A percentile compares a stretch with the other conserved stretches of the same genome.
These are phyloP conservation scores for Clarias macrocephalus DNA, from an alignment of 2,113 vertebrate species.

Conservation along the genomic window DNA sequence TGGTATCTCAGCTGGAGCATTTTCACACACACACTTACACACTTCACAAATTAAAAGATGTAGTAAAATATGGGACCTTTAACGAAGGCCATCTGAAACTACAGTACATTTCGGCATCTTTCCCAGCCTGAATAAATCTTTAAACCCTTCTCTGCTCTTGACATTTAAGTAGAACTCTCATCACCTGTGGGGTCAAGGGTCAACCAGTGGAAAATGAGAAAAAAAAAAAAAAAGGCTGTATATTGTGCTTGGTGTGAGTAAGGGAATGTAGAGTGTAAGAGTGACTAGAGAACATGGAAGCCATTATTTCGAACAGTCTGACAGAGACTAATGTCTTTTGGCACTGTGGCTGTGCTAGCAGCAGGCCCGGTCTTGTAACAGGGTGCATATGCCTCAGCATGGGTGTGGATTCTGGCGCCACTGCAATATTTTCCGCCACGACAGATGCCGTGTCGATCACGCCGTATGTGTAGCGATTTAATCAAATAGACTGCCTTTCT, in stretches of 20 bases:
- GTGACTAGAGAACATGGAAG: not conserved
- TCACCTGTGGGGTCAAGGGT: slow-evolving; percentile 50
- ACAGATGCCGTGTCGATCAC: slow-evolving; percentile 60
- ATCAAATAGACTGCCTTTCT: slow-evolving; percentile 65
- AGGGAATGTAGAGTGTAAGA: not conserved
- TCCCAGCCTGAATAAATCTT: too few relatives aligned
- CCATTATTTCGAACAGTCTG: slow-evolving; percentile 28
- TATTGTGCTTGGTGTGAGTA: not conserved
- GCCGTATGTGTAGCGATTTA: slow-evolving; percentile 52
- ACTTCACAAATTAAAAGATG: too few relatives aligned
- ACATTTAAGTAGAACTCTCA: too few relatives aligned
- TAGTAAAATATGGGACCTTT: too few relatives aligned
- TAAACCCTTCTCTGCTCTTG: too few relatives aligned
- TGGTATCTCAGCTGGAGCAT: too few relatives aligned
- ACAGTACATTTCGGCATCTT: too few relatives aligned
- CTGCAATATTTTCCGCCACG: slow-evolving; percentile 43
- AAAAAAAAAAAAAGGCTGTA: not conserved
- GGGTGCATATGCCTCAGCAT: slow-evolving; percentile 26
- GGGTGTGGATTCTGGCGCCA: slow-evolving; percentile 35
- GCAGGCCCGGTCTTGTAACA: slow-evolving; percentile 52
- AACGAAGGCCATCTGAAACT: too few relatives aligned
- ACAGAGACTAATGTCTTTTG: slow-evolving; percentile 44
- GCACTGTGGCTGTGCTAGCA: slow-evolving; percentile 35
- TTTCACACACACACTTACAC: too few relatives aligned
- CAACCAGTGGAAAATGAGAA: slow-evolving; percentile 55